Evolutionary conservation across 1,140 invertebrate species (phyloP).

Genomic region (Venturia canescens): DNA sequence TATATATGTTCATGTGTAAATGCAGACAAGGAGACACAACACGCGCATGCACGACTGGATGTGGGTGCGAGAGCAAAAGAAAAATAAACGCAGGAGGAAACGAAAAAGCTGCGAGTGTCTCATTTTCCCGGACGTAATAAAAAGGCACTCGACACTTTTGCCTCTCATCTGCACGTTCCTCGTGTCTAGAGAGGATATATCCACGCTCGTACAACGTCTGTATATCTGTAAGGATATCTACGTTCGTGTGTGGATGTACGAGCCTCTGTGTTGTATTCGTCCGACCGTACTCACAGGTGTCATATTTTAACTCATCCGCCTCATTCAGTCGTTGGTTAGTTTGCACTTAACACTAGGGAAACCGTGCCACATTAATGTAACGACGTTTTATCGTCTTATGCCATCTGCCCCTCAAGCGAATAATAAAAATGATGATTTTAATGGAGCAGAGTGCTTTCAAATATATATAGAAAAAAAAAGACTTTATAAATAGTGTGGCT

Average conservation of each 20-base stretch:
- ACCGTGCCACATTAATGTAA: slow-evolving; percentile 11
- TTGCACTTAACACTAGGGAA: slow-evolving; percentile 14
- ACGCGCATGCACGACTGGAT: too few relatives aligned
- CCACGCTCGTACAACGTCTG: not conserved
- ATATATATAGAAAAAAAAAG: not conserved
- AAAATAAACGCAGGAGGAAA: not conserved
- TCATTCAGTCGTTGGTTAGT: not conserved
- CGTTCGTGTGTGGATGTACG: not conserved
- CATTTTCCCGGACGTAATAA: slow-evolving; percentile 22
- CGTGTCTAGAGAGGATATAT: not conserved
- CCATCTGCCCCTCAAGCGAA: not conserved
- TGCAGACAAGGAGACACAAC: not conserved
- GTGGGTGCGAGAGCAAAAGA: not conserved
- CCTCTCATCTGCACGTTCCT: slow-evolving; percentile 9
- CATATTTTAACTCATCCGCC: slow-evolving; percentile 15
- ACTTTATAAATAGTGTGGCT: not conserved
- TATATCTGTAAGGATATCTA: not conserved
- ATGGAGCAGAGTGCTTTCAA: not conserved
- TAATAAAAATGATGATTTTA: slow-evolving; percentile 15
- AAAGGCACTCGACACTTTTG: slow-evolving; percentile 13
- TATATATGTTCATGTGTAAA: not conserved
- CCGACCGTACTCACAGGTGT: slow-evolving; percentile 13
- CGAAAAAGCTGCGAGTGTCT: not conserved
- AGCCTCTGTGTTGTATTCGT: not conserved
- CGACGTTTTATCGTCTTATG: slow-evolving; percentile 9